Evolutionary conservation across 1,140 invertebrate genomes (phyloP).

Genomic region (Phymastichus coffea): DNA sequence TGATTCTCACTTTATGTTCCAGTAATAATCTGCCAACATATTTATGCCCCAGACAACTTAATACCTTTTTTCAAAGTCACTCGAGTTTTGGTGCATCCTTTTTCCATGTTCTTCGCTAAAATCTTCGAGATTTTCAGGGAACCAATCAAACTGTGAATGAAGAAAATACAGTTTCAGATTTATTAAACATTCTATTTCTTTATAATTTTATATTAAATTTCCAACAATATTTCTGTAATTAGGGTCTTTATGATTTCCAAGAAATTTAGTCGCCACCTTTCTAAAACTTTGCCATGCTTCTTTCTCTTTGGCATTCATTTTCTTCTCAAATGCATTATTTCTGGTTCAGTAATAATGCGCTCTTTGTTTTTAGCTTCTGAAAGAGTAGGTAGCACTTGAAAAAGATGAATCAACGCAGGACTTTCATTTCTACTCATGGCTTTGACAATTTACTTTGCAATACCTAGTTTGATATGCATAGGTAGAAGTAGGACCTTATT

Average conservation of each 20-base stretch:
- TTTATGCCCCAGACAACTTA: neutral
- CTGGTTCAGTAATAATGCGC: neutral
- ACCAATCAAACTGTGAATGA: no score
- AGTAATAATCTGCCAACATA: no score
- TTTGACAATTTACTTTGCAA: no score
- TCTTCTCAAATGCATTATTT: neutral
- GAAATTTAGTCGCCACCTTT: neutral
- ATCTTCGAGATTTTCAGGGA: no score
- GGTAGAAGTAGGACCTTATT: neutral
- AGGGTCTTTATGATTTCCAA: conserved; percentile 1
- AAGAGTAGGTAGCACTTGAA: neutral
- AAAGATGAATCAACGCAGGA: neutral
- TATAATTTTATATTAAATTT: conserved; percentile 1
- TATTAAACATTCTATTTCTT: neutral
- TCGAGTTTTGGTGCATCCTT: no score
- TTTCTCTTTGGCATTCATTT: neutral
- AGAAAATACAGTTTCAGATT: no score
- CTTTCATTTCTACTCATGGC: neutral
- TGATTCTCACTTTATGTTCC: neutral
- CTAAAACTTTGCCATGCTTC: neutral
- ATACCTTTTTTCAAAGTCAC: no score
- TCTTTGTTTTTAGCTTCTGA: neutral
- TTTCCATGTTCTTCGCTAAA: no score
- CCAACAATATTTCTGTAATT: neutral
- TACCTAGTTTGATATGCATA: no score